Evolutionary conservation across 1,140 invertebrate species (phyloP), one percentile per base, ranked within the genome.

Genomic region (Drosophila kepulauana): DNA sequence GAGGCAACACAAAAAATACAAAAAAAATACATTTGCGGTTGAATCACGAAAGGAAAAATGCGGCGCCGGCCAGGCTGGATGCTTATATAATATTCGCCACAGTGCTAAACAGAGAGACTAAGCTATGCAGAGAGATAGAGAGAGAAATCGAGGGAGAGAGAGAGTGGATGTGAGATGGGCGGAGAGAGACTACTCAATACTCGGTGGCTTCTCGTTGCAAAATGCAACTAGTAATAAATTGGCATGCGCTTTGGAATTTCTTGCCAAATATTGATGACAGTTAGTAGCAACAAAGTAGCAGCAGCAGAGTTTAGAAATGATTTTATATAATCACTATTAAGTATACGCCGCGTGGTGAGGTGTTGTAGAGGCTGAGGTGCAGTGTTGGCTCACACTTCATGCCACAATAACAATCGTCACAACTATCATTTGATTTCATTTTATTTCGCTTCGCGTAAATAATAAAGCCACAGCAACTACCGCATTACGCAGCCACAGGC

Each of bases 231-330:
- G 79, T 58, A 58, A 58, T 65, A 79, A 81, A 79, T 79, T 77
- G 82, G 79, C 64, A 87, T 82, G 76, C 72, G 63, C 70, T 66
- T 57, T 75, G 84, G 84, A 74, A 87, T 87, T 88, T 86, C 80
- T 87, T 88, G 77, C 82, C 82, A 87, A 87, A 88, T 87, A 88
- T 88, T 79, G 73, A 80, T 82, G 79, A 79, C 79, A 88, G 73
- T 82, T 63, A 64, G 16, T 43, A 16, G 16, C 16, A 16, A 16
- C 16, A 16, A 16, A 16, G 1, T 16, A 16, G 70, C 61, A 74
- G 16, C 52, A 20, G 30, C 45, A n/a, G 3, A 49, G 56, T 79
- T 87, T 75, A 85, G 75, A 80, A 84, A 77, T 76, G 46, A 25
- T 59, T 71, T 63, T 78, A 84, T 59, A 74, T 73, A 80, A 69